phyloP scores from a whole-genome alignment of 1,140 invertebrate genomes.

The Caenorhabditis remanei region DNA sequence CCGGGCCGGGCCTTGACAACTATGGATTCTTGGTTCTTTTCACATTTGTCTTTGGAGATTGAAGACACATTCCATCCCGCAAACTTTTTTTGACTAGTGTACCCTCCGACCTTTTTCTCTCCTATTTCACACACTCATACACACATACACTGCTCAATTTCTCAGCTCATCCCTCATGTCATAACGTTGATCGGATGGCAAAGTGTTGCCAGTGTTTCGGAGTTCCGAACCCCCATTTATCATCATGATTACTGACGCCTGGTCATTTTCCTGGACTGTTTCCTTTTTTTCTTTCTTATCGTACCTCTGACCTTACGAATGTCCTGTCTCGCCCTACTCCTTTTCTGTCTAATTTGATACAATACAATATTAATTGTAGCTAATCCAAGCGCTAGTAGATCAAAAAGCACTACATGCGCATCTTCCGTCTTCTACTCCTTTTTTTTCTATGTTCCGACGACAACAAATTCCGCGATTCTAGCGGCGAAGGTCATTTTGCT shows the following conservation, averaged over 20 bases:
- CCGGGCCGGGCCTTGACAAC: too few species aligned
- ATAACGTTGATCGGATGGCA: constrained; percentile 45
- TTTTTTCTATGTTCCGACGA: constrained; percentile 45
- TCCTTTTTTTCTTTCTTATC: neutral
- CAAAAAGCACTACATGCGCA: constrained; percentile 19
- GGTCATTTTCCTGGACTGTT: neutral
- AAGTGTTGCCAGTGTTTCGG: constrained; percentile 17
- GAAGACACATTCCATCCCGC: constrained; percentile 48
- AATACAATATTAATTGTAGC: constrained; percentile 37
- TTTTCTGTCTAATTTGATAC: constrained; percentile 2
- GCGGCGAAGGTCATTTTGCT: constrained; percentile 39
- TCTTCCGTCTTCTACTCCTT: constrained; percentile 39
- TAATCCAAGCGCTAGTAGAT: constrained; percentile 42
- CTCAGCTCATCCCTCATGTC: constrained; percentile 53
- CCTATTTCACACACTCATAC: constrained; percentile 50
- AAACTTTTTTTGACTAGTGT: constrained; percentile 54
- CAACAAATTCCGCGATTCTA: constrained; percentile 37
- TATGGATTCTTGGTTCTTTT: constrained; percentile 52
- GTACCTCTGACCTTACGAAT: neutral
- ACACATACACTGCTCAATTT: constrained; percentile 55
- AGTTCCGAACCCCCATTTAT: neutral
- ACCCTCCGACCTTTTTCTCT: constrained; percentile 54
- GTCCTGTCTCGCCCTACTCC: neutral
- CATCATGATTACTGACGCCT: neutral
- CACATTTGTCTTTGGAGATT: constrained; percentile 49